phyloP scores from a whole-genome alignment of 1,140 invertebrate species.

The Agraylea sexmaculata region DNA sequence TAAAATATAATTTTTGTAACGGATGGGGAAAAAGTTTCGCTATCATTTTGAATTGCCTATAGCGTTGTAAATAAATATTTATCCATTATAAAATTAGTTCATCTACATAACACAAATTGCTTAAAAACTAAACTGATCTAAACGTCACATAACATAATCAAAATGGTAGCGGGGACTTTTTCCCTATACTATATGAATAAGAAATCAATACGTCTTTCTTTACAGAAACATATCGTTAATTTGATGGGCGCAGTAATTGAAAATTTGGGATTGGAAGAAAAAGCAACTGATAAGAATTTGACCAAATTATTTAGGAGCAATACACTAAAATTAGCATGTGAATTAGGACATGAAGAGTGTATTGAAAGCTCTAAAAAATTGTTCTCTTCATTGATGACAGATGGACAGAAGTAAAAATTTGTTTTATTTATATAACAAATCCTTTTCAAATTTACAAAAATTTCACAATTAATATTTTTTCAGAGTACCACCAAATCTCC shows the following conservation, averaged over 20 bases:
- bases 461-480: slow-evolving; percentile 11
- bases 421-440: slow-evolving; percentile 19
- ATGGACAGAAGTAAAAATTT: slow-evolving; percentile 15
- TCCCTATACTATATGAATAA: no score
- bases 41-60: no score
- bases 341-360: slow-evolving; percentile 40
- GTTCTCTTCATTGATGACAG: slow-evolving; percentile 35
- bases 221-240: slow-evolving; percentile 40
- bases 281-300: slow-evolving; percentile 27
- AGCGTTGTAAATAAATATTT: neutral
- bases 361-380: slow-evolving; percentile 33
- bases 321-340: slow-evolving; percentile 42
- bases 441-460: slow-evolving; percentile 19
- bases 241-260: slow-evolving; percentile 32
- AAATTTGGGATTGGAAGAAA: slow-evolving; percentile 32
- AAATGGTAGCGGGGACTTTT: no score
- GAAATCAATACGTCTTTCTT: slow-evolving; percentile 41
- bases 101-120: no score
- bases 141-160: no score
- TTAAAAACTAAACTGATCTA: no score
- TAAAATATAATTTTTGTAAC: slow-evolving; percentile 1
- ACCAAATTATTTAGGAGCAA: slow-evolving; percentile 36
- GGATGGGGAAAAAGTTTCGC: no score
- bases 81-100: slow-evolving; percentile 6
- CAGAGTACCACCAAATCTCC: slow-evolving; percentile 41